phyloP scores from a whole-genome alignment of 1,140 invertebrate species.

The Prorops nasuta region DNA sequence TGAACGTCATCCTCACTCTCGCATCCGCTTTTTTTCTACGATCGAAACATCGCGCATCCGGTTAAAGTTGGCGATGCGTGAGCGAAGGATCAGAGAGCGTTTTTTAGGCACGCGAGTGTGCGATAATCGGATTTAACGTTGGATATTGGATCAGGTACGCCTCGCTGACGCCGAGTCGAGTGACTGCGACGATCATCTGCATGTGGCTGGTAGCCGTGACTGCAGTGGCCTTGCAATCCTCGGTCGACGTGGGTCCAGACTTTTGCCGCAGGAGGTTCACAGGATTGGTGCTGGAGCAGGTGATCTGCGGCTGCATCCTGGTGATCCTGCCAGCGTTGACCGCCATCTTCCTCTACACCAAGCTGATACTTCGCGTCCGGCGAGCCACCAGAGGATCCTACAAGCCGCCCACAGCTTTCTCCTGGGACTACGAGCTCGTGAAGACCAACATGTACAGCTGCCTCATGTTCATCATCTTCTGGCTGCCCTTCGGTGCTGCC shows the following conservation, averaged over 20 bases:
- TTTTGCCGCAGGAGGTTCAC: constrained; percentile 60
- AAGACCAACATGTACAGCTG: constrained; percentile 68
- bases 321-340: constrained; percentile 59
- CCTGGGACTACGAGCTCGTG: constrained; percentile 64
- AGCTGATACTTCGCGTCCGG: constrained; percentile 50
- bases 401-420: constrained; percentile 64
- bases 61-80: no score
- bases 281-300: constrained; percentile 49
- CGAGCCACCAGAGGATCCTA: constrained; percentile 58
- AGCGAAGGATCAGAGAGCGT: no score
- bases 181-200: constrained; percentile 56
- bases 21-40: no score
- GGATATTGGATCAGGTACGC: constrained; percentile 47
- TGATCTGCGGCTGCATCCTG: constrained; percentile 57
- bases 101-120: no score
- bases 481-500: constrained; percentile 68
- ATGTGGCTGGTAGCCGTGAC: constrained; percentile 57
- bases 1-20: no score
- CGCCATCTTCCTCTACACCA: constrained; percentile 57
- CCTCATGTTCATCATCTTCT: constrained; percentile 63
- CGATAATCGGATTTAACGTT: no score
- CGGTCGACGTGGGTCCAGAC: constrained; percentile 62
- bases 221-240: constrained; percentile 58
- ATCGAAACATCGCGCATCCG: no score
- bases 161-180: constrained; percentile 54